Base-by-base conservation (phyloP, 2,888 invertebrate species). In the Habrosyne pyritoides region DNA sequence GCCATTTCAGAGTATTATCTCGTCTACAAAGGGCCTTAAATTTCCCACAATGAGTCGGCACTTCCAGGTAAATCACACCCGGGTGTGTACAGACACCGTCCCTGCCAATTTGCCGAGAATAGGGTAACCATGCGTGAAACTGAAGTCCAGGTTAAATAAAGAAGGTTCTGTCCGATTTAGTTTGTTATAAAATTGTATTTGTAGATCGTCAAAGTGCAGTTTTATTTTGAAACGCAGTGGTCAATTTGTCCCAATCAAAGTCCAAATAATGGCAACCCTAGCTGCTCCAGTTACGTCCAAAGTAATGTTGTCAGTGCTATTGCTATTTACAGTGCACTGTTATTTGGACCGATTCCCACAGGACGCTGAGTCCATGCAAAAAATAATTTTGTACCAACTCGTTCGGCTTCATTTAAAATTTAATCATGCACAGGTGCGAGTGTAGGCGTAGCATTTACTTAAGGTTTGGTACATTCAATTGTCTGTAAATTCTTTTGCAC, bases 31-130 rank as follows among this genome's bases (percentile, higher is more conserved):
- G 55, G 36, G 50, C 21, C 50, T 50, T 50, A 28, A 50, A 50
- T 50, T 42, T 22, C 50, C 48, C 50, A 28, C 50, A 50, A 50
- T 50, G 28, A 50, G 50, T 28, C 28, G 50, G 50, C 50, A 50
- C 54, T 59, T 59, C 54, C 55, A 59, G 56, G 53, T n/a, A 48
- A 59, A 61, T 61, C 56, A 59, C 61, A 57, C 61, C 61, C 59
- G 48, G 22, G 61, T 50, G 58, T 49, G 47, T 53, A 47, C 53
- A 53, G 48, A 52, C 64, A 62, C 66, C 71, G 72, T 67, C 63
- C 71, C 66, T 64, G 66, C 71, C 75, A 77, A 81, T 77, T 81
- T 79, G 68, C 67, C 53, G 51, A 53, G 55, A 53, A 57, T 55
- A 42, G 18, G 42, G 42, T 42, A 14, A 18, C 36, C 18, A 42